Percentiles rank a stretch among this genome's conserved stretches.
Conservation (phyloP, 1,140 invertebrate genomes). For the Hyphantria cunea region DNA sequence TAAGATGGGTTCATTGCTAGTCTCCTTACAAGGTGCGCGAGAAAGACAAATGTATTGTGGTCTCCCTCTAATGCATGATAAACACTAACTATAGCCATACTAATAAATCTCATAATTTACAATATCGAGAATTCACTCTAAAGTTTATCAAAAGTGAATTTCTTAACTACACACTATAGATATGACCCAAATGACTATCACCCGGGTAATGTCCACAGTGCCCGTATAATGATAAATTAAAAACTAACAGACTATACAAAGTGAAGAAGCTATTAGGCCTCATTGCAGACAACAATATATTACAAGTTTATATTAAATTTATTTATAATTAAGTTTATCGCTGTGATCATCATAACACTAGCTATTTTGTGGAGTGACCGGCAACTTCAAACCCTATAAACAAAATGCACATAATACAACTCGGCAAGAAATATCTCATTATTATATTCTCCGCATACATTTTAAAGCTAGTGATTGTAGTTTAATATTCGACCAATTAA, state of each 20-base stretch:
- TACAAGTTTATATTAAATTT: conserved; percentile 36
- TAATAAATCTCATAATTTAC: conserved; percentile 10
- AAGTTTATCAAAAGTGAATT: neutral
- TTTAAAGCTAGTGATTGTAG: too few relatives aligned
- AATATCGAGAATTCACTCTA: conserved; percentile 5
- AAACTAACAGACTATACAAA: conserved; percentile 34
- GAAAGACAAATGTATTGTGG: conserved; percentile 3
- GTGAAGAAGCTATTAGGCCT: conserved; percentile 46
- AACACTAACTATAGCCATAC: conserved; percentile 10
- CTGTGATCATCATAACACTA: conserved; percentile 10
- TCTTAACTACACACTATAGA: too few relatives aligned
- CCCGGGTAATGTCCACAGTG: conserved; percentile 4
- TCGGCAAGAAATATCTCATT: neutral
- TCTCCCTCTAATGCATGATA: neutral
- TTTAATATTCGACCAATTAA: neutral
- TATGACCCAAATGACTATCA: neutral
- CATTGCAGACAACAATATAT: conserved; percentile 45
- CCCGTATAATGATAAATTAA: conserved; percentile 11
- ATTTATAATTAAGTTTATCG: conserved; percentile 24
- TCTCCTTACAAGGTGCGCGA: neutral
- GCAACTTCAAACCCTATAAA: neutral
- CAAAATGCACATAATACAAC: neutral
- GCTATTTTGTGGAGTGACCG: conserved; percentile 3
- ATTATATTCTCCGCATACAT: too few relatives aligned
- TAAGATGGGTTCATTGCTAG: conserved; percentile 3